Evolutionary conservation across 2,888 invertebrate species (phyloP), one percentile per base, ranked within the genome.

Genomic region (Ommatoiulus sabulosus): DNA sequence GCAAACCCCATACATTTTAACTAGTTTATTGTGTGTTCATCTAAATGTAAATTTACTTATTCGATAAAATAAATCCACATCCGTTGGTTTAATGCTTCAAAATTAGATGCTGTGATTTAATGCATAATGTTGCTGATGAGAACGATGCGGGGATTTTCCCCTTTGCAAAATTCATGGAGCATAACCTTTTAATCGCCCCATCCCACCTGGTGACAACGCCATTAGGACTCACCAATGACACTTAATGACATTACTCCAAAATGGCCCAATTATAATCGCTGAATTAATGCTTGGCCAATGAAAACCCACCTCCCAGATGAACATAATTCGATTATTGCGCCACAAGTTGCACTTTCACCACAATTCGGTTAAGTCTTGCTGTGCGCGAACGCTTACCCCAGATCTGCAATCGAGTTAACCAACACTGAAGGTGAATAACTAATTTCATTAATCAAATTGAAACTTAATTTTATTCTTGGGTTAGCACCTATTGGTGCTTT

Each of bases 171-270:
- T 35, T 80, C 80, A 35, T 80, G 80, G 80, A 80, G 80, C 80
- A 35, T 80, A 80, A 35, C 80, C 80, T 80, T 35, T 80, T 80
- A 80, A 80, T 80, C 35, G 12, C 35, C 52, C 80, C 35, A 80
- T 80, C 35, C 80, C 80, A 80, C 80, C 80, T 35, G 80, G 80
- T 35, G 80, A 15, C 35, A 80, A 35, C 12, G 7, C 80, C 35
- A 80, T 80, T 80, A 80, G 80, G 80, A 12, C 35, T 80, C 80
- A 35, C 80, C n/a, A n/a, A n/a, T n/a, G n/a, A n/a, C n/a, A n/a
- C 3, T 80, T 80, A 80, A 80, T 80, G 12, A 80, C 24, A 80
- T 8, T 24, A 35, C 12, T 24, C 24, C 8, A 80, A 7, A 35
- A 35, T 15, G 80, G 80, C 3, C 80, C 3, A 3, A 35, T 24